Conservation (phyloP, 2,797 vertebrate genomes). For the Pagetopsis macropterus region DNA sequence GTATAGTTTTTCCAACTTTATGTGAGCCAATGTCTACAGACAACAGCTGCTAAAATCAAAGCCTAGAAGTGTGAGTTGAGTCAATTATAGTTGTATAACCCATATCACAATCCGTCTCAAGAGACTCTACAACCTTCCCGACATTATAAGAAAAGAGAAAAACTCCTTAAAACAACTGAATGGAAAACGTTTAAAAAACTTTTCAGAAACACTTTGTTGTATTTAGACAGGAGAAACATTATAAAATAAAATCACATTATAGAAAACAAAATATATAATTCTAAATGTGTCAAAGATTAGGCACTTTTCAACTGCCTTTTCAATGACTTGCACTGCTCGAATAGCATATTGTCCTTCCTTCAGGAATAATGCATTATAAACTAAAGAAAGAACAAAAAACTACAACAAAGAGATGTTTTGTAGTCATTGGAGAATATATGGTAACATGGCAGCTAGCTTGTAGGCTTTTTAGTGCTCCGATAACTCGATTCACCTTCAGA, state of each 20-base stretch:
- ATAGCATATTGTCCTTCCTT: not conserved
- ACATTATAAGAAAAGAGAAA: not conserved
- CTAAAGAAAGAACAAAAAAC: not conserved
- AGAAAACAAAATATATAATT: too few relatives aligned
- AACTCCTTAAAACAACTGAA: not conserved
- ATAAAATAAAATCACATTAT: too few relatives aligned
- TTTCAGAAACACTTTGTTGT: too few relatives aligned
- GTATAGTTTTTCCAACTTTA: not conserved
- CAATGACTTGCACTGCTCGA: not conserved
- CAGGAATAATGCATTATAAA: not conserved
- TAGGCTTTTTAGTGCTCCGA: conserved; percentile 1
- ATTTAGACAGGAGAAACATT: too few relatives aligned
- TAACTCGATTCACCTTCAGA: conserved; percentile 16
- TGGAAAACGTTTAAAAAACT: too few relatives aligned
- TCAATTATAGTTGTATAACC: not conserved
- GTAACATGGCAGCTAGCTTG: not conserved
- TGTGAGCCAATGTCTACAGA: not conserved
- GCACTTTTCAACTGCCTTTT: not conserved
- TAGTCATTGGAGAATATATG: not conserved
- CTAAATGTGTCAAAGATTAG: too few relatives aligned
- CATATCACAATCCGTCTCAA: not conserved
- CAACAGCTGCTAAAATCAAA: not conserved
- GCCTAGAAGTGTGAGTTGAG: not conserved
- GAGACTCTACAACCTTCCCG: not conserved
- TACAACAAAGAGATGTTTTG: not conserved